Base-by-base conservation (phyloP, 2,888 invertebrate genomes). In the Eristalinus sepulchralis region DNA sequence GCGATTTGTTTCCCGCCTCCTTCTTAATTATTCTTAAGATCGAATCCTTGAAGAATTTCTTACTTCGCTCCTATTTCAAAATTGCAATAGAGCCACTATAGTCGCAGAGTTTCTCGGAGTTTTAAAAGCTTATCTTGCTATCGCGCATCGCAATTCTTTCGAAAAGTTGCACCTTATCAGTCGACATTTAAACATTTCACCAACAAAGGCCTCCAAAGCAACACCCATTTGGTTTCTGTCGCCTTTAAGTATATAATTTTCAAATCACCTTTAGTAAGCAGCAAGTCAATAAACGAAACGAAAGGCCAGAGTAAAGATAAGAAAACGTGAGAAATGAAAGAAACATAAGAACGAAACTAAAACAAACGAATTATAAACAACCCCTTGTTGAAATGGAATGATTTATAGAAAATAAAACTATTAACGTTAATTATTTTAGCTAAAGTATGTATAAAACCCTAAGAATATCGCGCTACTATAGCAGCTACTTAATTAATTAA, bases 361-460 rank as follows among this genome's bases (percentile, higher is more conserved):
- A 39, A 8, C 8, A 36, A 20, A 66, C 33, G 20, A 34, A 39
- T 22, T 47, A 13, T 47, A 34, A 55, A 33, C 31, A 39, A 64
- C n/a, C 10, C 63, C 64, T 85, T 85, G 77, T 82, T 86, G 57
- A 68, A 53, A 75, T 63, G 77, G 70, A 71, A 82, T 66, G 63
- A 78, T 83, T 86, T 83, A 75, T 83, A 86, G 86, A n/a, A 77
- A 82, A 81, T 55, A 62, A 63, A 72, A 86, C 83, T 86, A 86
- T 86, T 86, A 78, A 10, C 67, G 79, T 84, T 83, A 86, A 78
- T 83, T 79, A 86, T 75, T 79, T 82, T 86, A 86, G 86, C 75
- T 79, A 67, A 86, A 83, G 68, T 75, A 78, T 86, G 73, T 86
- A 66, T 62, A 77, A 85, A 85, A 63, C 33, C 64, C 76, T 82